phyloP scores from a whole-genome alignment of 2,113 vertebrate species.

The Ageneiosus marmoratus region DNA sequence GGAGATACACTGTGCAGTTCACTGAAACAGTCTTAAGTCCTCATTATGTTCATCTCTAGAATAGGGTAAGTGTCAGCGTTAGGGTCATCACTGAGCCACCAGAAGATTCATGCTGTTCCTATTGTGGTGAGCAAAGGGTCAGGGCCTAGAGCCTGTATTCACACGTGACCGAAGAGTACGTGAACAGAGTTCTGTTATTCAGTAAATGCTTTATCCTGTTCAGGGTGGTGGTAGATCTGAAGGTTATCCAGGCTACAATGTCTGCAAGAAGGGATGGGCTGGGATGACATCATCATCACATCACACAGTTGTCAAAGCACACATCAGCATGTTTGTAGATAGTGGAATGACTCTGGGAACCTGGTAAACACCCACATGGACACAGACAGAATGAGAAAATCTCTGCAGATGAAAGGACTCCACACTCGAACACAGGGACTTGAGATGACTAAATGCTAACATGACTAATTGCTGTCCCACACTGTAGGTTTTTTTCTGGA shows the following conservation, averaged over 20 bases:
- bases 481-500: not conserved
- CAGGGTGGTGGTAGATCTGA: not conserved
- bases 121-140: not conserved
- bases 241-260: not conserved
- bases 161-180: not conserved
- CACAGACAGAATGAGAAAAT: not conserved
- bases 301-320: not conserved
- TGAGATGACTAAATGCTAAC: not conserved
- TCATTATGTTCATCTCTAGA: not conserved
- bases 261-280: not conserved
- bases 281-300: not conserved
- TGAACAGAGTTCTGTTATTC: not conserved
- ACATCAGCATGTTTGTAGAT: not conserved
- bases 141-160: not conserved
- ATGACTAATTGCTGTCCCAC: not conserved
- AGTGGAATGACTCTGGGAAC: not conserved
- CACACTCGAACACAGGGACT: not conserved
- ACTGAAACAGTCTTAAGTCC: not conserved
- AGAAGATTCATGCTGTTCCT: not conserved
- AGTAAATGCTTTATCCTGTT: not conserved
- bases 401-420: not conserved
- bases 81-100: not conserved
- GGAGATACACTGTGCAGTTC: not conserved
- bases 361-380: not conserved
- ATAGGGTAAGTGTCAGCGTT: not conserved